These are phyloP conservation scores for Diarsia brunnea DNA, from an alignment of 2,888 invertebrate species.

Conservation along the genomic window DNA sequence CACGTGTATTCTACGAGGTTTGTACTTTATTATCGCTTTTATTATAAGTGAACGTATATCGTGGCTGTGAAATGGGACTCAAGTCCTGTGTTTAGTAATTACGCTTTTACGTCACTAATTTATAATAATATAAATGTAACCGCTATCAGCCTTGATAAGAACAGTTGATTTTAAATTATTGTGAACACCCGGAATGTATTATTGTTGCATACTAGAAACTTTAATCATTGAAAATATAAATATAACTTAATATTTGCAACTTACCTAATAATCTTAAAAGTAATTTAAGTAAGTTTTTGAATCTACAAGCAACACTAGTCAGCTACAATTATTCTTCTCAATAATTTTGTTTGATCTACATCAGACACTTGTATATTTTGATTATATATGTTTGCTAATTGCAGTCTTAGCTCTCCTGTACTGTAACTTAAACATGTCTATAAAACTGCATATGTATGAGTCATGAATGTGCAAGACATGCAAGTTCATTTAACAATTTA, in stretches of 20 bases:
- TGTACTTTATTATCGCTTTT: constrained; percentile 87
- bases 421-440: constrained; percentile 24
- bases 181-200: constrained; percentile 53
- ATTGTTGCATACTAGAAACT: constrained; percentile 37
- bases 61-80: constrained; percentile 88
- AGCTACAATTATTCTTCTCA: constrained; percentile 74
- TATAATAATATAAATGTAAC: constrained; percentile 78
- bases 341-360: constrained; percentile 51
- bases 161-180: constrained; percentile 61
- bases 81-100: constrained; percentile 84
- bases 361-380: constrained; percentile 56
- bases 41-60: constrained; percentile 86
- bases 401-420: constrained; percentile 27
- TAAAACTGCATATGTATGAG: constrained; percentile 33
- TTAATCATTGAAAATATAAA: constrained; percentile 25
- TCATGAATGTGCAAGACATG: constrained; percentile 53
- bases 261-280: constrained; percentile 56
- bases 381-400: constrained; percentile 11
- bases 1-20: constrained; percentile 80
- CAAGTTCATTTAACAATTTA: constrained; percentile 37
- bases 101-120: constrained; percentile 88
- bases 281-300: constrained; percentile 62
- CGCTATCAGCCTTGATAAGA: constrained; percentile 66
- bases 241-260: constrained; percentile 36
- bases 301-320: constrained; percentile 82